Base-by-base conservation (phyloP, 1,140 invertebrate genomes). In the Lethrus apterus region DNA sequence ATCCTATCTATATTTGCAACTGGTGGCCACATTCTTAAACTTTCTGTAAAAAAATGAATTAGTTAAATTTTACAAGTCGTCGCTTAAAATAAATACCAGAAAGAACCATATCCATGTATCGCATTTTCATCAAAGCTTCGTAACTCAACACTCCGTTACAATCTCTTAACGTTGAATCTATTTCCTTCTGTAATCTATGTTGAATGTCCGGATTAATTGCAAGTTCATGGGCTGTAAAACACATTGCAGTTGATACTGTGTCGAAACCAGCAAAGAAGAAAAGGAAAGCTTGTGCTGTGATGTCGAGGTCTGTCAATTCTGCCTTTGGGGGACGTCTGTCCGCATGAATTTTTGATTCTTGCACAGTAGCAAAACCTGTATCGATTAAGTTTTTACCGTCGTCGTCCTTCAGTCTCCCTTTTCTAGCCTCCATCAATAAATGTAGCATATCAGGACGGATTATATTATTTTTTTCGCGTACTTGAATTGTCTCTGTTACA, bases 181-280 rank as follows among this genome's bases (percentile, higher is more conserved):
- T 57, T 57, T 71, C 68, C 10, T 63, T 31, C 4, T 57, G 46
- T 0, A 72, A 52, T 50, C 55, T 63, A 21, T 64, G 46, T 52
- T 75, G 72, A 32, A 71, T 55, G n/a, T 76, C 74, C 8, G 70
- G 72, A 61, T 79, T 64, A 5, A 66, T 49, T 1, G 76, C 73
- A 31, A 81, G 56, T 46, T 70, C 65, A 49, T 74, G 58, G n/a
- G 48, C 48, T 10, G 51, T 42, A 46, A 63, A 65, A 38, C 52
- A 55, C 45, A 68, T 53, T 8, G 55, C 18, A 2, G 59, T 50
- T 8, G 66, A 66, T 0, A 65, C 69, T 0, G 79, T 77, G 29
- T 80, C 78, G 54, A 74, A 81, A 17, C 81, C 80, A 20, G 78
- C 80, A 20, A 82, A 58, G 55, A 80, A 76, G 52, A 80, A 79